phyloP scores from a whole-genome alignment of 1,140 invertebrate species.

The Drosophila funebris region DNA sequence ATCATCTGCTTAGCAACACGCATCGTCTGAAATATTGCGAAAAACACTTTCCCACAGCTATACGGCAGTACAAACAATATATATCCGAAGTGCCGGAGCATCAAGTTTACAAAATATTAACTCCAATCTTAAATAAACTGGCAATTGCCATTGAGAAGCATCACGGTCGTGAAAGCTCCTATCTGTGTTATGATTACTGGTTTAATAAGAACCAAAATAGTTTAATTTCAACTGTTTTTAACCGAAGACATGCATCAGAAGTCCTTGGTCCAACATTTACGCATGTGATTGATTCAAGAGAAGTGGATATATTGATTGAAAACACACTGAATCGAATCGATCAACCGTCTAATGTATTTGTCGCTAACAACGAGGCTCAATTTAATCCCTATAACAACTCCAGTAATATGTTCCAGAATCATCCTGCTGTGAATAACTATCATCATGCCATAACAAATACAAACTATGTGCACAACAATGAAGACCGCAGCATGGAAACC shows the following conservation, averaged over 20 bases:
- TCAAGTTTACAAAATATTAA: slow-evolving; percentile 61
- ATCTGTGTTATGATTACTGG: slow-evolving; percentile 61
- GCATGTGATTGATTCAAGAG: slow-evolving; percentile 64
- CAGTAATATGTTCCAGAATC: background rate
- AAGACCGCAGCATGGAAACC: no score
- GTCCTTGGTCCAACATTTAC: slow-evolving; percentile 66
- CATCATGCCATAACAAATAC: background rate
- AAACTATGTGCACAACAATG: background rate
- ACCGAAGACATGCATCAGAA: slow-evolving; percentile 68
- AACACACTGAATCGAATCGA: slow-evolving; percentile 26
- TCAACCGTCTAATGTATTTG: background rate
- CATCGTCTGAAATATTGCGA: slow-evolving; percentile 76
- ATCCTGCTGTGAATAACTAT: background rate
- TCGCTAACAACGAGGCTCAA: background rate
- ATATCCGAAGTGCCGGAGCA: slow-evolving; percentile 47
- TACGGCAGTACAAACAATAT: slow-evolving; percentile 64
- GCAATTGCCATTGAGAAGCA: slow-evolving; percentile 70
- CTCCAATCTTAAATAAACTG: slow-evolving; percentile 58
- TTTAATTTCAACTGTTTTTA: slow-evolving; percentile 56
- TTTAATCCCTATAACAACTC: background rate
- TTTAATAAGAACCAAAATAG: slow-evolving; percentile 49
- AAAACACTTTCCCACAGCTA: slow-evolving; percentile 74
- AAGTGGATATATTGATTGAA: slow-evolving; percentile 56
- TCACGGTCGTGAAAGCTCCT: slow-evolving; percentile 64
- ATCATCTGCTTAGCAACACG: slow-evolving; percentile 66